These are phyloP conservation scores for Remorina albescens DNA, from an alignment of 2,797 vertebrate genomes.

Conservation along the genomic window DNA sequence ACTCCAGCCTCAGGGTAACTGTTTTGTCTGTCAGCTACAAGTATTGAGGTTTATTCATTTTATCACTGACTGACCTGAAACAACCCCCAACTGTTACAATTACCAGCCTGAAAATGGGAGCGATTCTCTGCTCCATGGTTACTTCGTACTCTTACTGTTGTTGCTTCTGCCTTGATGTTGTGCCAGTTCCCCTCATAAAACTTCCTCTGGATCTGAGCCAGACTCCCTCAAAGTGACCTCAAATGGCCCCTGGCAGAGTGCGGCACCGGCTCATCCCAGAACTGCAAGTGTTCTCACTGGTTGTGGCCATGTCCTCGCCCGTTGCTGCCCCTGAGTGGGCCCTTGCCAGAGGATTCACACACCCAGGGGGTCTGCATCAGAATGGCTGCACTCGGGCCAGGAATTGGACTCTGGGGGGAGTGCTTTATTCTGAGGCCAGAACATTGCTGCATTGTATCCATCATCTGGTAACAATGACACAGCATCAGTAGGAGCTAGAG, in stretches of 20 bases:
- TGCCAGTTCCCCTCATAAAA: constrained; percentile 70
- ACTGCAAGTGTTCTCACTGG: constrained; percentile 73
- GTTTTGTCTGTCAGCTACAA: constrained; percentile 71
- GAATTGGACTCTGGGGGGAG: constrained; percentile 54
- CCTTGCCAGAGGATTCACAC: constrained; percentile 72
- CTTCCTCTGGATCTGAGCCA: constrained; percentile 57
- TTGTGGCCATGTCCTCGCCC: constrained; percentile 66
- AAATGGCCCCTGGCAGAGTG: constrained; percentile 70
- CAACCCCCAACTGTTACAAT: constrained; percentile 68
- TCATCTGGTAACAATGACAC: constrained; percentile 80
- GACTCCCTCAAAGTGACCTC: constrained; percentile 62
- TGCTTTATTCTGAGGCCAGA: constrained; percentile 64
- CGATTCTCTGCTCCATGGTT: constrained; percentile 51
- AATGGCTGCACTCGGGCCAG: constrained; percentile 66
- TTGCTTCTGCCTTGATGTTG: constrained; percentile 58
- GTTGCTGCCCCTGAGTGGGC: constrained; percentile 61
- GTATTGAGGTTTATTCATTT: constrained; percentile 62
- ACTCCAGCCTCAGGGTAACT: constrained; percentile 59
- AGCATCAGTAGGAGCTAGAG: constrained; percentile 75
- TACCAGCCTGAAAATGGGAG: constrained; percentile 62
- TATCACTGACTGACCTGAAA: constrained; percentile 77
- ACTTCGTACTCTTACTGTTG: constrained; percentile 53
- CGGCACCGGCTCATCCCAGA: constrained; percentile 58
- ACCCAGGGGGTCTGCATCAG: constrained; percentile 72
- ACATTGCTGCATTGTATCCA: constrained; percentile 71